Evolutionary conservation across 2,113 vertebrate species (phyloP).

Genomic region (Hystrix brachyura): DNA sequence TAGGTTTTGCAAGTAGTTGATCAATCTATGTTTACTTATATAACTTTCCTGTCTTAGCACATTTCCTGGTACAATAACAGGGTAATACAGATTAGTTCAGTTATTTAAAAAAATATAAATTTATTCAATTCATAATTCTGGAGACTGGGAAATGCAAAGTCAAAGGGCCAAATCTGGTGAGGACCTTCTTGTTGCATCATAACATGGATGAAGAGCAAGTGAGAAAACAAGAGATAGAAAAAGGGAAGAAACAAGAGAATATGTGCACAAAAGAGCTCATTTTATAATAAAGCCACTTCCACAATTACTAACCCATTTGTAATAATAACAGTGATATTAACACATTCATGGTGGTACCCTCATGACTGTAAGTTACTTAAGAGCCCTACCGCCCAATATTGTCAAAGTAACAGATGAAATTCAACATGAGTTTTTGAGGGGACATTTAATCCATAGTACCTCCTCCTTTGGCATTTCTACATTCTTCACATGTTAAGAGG

Average conservation of each 20-base stretch:
- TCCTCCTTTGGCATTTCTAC: not conserved
- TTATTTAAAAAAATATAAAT: not conserved
- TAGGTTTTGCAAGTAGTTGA: not conserved
- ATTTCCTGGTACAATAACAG: not conserved
- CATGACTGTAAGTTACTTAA: not conserved
- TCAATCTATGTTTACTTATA: constrained; percentile 16
- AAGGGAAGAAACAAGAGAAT: not conserved
- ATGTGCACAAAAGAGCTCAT: not conserved
- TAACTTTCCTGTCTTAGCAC: not conserved
- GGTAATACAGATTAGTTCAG: not conserved
- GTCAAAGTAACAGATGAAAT: not conserved
- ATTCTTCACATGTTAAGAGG: constrained; percentile 17
- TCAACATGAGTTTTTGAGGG: not conserved
- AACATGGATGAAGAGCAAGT: not conserved
- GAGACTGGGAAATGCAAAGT: not conserved
- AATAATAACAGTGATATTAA: not conserved
- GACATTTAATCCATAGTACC: not conserved
- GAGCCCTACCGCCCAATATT: not conserved
- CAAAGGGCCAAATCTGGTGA: not conserved
- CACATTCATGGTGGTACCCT: not conserved
- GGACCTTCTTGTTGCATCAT: not conserved
- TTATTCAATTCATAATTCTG: not conserved
- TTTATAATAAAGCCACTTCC: not conserved
- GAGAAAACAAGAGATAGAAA: not conserved
- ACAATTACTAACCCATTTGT: not conserved